phyloP scores from a whole-genome alignment of 2,113 vertebrate genomes.

The Tragulus kanchil region DNA sequence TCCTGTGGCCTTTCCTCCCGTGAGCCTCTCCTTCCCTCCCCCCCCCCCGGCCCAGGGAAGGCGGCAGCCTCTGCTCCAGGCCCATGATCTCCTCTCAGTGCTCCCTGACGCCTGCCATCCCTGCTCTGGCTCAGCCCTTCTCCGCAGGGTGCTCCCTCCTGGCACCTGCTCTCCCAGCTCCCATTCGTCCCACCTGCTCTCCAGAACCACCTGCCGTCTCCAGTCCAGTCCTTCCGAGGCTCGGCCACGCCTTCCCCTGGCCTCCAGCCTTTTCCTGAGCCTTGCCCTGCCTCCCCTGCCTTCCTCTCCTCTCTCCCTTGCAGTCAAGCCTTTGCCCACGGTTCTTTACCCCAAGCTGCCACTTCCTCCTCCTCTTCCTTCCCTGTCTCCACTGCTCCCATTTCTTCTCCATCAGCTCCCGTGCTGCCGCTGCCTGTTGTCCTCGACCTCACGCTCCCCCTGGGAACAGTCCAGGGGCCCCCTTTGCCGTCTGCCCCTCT shows the following conservation, averaged over 20 bases:
- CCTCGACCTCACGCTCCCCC: background rate
- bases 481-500: background rate
- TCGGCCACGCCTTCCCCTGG: background rate
- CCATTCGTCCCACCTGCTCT: background rate
- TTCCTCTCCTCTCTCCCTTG: background rate
- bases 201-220: background rate
- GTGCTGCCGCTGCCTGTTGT: background rate
- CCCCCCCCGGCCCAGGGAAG: too few relatives aligned
- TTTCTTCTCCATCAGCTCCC: background rate
- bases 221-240: background rate
- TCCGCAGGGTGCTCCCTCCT: background rate
- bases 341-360: background rate
- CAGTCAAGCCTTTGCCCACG: background rate
- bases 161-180: background rate
- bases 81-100: background rate
- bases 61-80: background rate
- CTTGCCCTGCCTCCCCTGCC: background rate
- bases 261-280: background rate
- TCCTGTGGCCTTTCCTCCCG: background rate
- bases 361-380: background rate
- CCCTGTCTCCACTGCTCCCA: background rate
- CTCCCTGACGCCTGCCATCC: background rate
- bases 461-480: background rate
- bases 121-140: background rate
- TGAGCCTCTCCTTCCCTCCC: background rate